Base-by-base conservation (phyloP, 2,113 vertebrate genomes). In the Oxyruncus cristatus region DNA sequence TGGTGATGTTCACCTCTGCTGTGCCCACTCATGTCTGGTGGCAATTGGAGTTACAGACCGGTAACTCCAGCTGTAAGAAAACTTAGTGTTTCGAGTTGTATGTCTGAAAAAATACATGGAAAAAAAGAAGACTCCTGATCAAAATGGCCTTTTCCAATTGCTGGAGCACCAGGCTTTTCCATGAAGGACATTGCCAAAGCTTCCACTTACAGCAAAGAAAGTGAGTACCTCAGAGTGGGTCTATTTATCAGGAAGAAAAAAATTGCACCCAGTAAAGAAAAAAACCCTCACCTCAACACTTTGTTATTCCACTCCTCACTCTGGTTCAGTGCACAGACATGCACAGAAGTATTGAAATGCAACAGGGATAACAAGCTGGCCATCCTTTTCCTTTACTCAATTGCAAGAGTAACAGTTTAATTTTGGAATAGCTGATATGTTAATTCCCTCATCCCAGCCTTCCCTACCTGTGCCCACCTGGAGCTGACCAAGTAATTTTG, bases 11-110 rank as follows among this genome's bases (percentile, higher is more conserved):
- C 71, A 42, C 11, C 20, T 14, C 10, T 56, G 42, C 67, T 12
- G 11, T 73, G 67, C 63, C 37, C 3, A 6, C 35, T 68, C 2
- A 0, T 8, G 11, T 14, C 58, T 1, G 2, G 33, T 28, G 27
- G 30, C 30, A 47, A 15, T 12, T 33, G 39, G 30, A 68, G 53
- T 47, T 73, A 33, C 9, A 72, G n/a, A n/a, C n/a, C n/a, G n/a
- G n/a, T n/a, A n/a, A n/a, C n/a, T n/a, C n/a, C n/a, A n/a, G n/a
- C n/a, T n/a, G n/a, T n/a, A n/a, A n/a, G n/a, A n/a, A n/a, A n/a
- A n/a, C n/a, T n/a, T n/a, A n/a, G n/a, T n/a, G n/a, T n/a, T n/a
- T n/a, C n/a, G n/a, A n/a, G n/a, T n/a, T n/a, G 4, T 42, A 24
- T 8, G 5, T 44, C 30, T 71, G 42, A 65, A 75, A 89, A 49